Conservation (phyloP, 2,888 invertebrate species). For the Sphecodes monilicornis region DNA sequence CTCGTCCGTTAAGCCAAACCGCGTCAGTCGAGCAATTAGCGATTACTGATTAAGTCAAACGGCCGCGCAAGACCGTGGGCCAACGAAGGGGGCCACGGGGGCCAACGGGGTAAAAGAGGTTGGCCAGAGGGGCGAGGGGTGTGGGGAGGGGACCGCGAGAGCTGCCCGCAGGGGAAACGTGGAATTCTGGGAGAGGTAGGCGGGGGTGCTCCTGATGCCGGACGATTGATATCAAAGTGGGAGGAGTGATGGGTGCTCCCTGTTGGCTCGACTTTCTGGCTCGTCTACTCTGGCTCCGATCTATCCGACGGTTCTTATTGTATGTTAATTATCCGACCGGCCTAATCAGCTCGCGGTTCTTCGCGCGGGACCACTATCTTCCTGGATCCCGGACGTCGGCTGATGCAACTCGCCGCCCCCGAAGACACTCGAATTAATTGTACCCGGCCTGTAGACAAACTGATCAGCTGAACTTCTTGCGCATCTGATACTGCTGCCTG, state of each 20-base stretch:
- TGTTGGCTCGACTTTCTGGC: constrained; percentile 70
- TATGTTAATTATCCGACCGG: constrained; percentile 70
- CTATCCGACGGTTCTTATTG: constrained; percentile 72
- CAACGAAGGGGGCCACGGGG: constrained; percentile 13
- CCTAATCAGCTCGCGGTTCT: constrained; percentile 69
- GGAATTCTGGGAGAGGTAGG: constrained; percentile 52
- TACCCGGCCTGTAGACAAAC: neutral
- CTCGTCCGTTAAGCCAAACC: constrained; percentile 80
- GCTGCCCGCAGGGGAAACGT: constrained; percentile 23
- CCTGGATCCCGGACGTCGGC: constrained; percentile 64
- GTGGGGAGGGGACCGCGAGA: constrained; percentile 5
- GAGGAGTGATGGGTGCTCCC: constrained; percentile 79
- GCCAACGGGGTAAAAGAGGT: neutral
- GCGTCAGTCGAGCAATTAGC: constrained; percentile 84
- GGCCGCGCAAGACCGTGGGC: constrained; percentile 76
- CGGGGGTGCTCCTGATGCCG: constrained; percentile 76
- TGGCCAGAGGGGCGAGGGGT: neutral
- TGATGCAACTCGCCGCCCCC: constrained; percentile 65
- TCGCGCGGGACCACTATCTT: constrained; percentile 69
- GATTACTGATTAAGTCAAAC: constrained; percentile 85
- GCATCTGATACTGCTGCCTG: neutral
- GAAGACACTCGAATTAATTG: constrained; percentile 67
- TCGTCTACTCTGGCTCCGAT: constrained; percentile 69
- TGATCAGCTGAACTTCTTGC: neutral
- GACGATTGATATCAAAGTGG: constrained; percentile 80